A percentile compares a stretch with the other conserved stretches of the same genome.
These are phyloP conservation scores for Tenualosa thibaudeaui DNA, from an alignment of 2,797 vertebrate species.

Conservation along the genomic window DNA sequence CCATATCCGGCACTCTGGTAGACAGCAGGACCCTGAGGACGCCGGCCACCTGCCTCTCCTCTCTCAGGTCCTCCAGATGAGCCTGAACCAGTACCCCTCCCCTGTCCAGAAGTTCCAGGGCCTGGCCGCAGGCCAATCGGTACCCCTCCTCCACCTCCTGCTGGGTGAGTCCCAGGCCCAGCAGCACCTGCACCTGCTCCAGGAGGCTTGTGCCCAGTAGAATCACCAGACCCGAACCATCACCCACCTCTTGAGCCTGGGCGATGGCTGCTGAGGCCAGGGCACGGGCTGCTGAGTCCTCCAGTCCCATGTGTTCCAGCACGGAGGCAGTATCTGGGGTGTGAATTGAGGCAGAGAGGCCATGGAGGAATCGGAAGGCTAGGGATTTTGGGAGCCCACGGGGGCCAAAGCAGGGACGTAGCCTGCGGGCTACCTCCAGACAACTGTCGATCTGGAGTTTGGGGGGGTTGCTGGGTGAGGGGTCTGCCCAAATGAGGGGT, in stretches of 20 bases:
- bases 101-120: constrained; percentile 48
- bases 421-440: constrained; percentile 33
- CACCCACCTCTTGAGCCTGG: constrained; percentile 9
- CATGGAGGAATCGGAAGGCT: constrained; percentile 33
- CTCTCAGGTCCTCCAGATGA: constrained; percentile 26
- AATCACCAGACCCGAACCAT: constrained; percentile 34
- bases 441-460: constrained; percentile 20
- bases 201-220: constrained; percentile 34
- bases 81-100: constrained; percentile 30
- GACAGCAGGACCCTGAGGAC: constrained; percentile 41
- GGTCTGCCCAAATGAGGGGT: neutral
- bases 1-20: constrained; percentile 29
- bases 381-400: constrained; percentile 40
- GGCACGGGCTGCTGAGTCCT: constrained; percentile 38
- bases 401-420: constrained; percentile 28
- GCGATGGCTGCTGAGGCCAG: constrained; percentile 49
- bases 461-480: neutral
- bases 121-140: constrained; percentile 47
- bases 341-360: constrained; percentile 41
- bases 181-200: constrained; percentile 45
- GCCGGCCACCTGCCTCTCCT: constrained; percentile 43
- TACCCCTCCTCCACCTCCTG: constrained; percentile 44
- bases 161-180: constrained; percentile 40
- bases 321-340: constrained; percentile 37
- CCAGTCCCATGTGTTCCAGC: constrained; percentile 43